Base-by-base conservation (phyloP, 2,113 vertebrate species). In the pig (Sus scrofa) region DNA sequence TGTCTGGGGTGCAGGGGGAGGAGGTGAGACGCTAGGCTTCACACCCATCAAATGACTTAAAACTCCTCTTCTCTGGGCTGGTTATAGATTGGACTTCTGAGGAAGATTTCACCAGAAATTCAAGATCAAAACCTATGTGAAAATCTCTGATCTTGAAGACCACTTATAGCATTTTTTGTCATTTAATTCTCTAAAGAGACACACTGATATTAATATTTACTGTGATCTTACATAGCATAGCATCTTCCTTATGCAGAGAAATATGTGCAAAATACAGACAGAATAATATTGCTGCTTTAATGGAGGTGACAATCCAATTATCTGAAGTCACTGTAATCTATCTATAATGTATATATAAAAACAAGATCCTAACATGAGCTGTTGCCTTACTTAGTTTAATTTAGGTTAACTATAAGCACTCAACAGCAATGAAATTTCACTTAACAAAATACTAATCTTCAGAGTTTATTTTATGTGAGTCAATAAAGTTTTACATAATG, bases 401-500 rank as follows among this genome's bases (percentile, higher is more conserved):
- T 60, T 82, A 14, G 32, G 68, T 77, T 83, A 71, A 84, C 58
- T 30, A 2, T 34, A 84, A 85, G 32, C 18, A 27, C 15, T 70
- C 32, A n/a, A 60, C 4, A 60, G 58, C 37, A 96, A 89, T 52
- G 13, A 56, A 93, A 58, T 62, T 74, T 70, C 78, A 88, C 67
- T 63, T 73, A 77, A 92, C 22, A 82, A 27, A 93, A 27, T 37
- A 27, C 14, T 58, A 27, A 50, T 77, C 26, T 85, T 77, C 75
- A 67, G 89, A 77, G 10, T 90, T 94, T n/a, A 93, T 39, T 92
- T 87, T 73, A 88, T 37, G 22, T 34, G 52, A 44, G 50, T 86
- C 85, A 91, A 7, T 68, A 20, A 70, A 11, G 22, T 77, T 94
- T 84, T 74, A 94, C 14, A 74, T 92, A 91, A 27, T 24, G 27